Evolutionary conservation across 2,113 vertebrate genomes (phyloP).

Genomic region (Manacus vitellinus): DNA sequence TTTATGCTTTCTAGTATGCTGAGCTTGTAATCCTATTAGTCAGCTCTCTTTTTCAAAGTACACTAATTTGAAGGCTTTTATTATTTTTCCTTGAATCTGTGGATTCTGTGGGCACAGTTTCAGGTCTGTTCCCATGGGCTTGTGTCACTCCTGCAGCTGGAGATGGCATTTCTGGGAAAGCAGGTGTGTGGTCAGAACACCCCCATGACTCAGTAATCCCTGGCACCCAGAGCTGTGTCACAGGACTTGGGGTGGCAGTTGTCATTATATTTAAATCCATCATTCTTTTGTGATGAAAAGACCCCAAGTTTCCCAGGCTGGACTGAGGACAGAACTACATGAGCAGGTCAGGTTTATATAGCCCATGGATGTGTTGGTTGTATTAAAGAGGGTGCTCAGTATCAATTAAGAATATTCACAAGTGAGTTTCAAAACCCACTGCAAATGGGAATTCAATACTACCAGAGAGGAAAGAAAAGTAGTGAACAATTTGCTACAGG

Average conservation of each 20-base stretch:
- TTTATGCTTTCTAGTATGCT: slow-evolving; percentile 16
- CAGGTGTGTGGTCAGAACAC: not conserved
- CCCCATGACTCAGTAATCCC: not conserved
- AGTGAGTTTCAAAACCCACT: not conserved
- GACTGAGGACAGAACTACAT: not conserved
- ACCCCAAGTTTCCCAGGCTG: not conserved
- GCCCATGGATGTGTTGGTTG: not conserved
- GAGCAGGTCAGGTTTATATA: not conserved
- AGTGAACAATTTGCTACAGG: not conserved
- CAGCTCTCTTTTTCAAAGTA: not conserved
- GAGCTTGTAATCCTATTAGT: slow-evolving; percentile 24
- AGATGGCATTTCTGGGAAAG: not conserved
- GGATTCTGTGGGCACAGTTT: not conserved
- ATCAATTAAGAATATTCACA: not conserved
- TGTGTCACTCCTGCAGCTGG: not conserved
- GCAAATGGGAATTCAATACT: not conserved
- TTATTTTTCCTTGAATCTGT: not conserved
- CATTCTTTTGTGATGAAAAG: not conserved
- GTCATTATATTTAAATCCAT: not conserved
- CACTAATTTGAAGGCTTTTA: not conserved
- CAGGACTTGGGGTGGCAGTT: not conserved
- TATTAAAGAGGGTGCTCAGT: not conserved
- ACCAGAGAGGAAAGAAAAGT: not conserved
- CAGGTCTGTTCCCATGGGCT: not conserved
- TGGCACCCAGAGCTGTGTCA: not conserved